These are phyloP conservation scores for Caracal caracal DNA, from an alignment of 2,113 vertebrate genomes.

Conservation along the genomic window DNA sequence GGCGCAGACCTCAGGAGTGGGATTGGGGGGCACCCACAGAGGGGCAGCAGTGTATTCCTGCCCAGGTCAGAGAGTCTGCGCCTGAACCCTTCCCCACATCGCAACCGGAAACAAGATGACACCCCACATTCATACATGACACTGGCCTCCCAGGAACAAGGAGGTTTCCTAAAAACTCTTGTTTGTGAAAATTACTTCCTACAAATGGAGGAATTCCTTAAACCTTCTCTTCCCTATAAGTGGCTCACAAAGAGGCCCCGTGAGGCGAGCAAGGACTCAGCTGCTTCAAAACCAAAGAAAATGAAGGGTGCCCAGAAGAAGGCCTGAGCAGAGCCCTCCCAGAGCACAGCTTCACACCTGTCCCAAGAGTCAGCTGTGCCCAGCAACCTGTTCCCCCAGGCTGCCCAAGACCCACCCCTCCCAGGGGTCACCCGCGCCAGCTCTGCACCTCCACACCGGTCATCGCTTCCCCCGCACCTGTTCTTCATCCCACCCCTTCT, in stretches of 20 bases:
- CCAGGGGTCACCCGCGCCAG: background rate
- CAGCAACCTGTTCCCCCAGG: background rate
- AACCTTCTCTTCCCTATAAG: background rate
- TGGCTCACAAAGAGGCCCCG: background rate
- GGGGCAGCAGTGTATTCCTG: background rate
- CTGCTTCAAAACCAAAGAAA: background rate
- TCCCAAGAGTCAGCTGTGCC: background rate
- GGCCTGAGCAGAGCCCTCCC: background rate
- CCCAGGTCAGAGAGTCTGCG: background rate
- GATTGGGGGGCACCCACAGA: background rate
- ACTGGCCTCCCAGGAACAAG: background rate
- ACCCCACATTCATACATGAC: background rate
- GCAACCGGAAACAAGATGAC: background rate
- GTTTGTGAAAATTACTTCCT: conserved; percentile 28
- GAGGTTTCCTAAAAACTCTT: conserved; percentile 40
- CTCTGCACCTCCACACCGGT: background rate
- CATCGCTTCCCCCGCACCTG: background rate
- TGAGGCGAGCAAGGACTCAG: background rate
- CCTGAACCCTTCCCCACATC: background rate
- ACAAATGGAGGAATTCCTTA: background rate
- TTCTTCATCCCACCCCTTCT: background rate
- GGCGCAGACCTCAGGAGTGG: background rate
- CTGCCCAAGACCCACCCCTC: background rate
- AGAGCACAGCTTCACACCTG: background rate
- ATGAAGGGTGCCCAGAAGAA: background rate